Base-by-base conservation (phyloP, 2,797 vertebrate genomes). In the Pangasius larnaudii region DNA sequence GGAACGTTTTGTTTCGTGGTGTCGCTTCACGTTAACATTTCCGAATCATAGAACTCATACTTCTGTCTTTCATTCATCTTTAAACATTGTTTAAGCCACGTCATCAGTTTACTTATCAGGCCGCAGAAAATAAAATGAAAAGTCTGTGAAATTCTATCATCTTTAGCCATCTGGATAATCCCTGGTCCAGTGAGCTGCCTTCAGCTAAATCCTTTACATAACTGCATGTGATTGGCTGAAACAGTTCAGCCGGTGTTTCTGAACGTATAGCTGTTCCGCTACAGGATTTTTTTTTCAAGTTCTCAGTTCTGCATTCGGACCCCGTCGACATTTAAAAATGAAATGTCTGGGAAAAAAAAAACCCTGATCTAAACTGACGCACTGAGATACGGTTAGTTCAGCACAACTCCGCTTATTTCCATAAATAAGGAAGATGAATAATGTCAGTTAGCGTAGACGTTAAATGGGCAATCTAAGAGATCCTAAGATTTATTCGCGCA, bases 401-500 rank as follows among this genome's bases (percentile, higher is more conserved):
- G 30, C 67, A 19, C 69, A 69, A 33, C 65, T 69, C 14, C 30
- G 2, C 14, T 63, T 63, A n/a, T 63, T 69, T 33, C 67, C 18
- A 27, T 27, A 10, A 42, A 72, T 72, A 24, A 22, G 19, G 42
- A 46, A 27, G 19, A 75, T 0, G 42, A 89, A 79, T 86, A 81
- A 89, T 86, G 85, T 18, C 51, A 33, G 16, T 72, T 71, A 42
- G 88, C 71, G 67, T 22, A 56, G 63, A 69, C 71, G 2, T 19
- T 53, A 78, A 51, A 53, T 18, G 9, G 16, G n/a, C 6, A 6
- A 16, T 80, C 85, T 74, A 59, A n/a, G 51, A 71, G 51, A 51
- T 36, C 16, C 0, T 8, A 59, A 71, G 46, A 84, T 86, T 86
- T 85, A 77, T 89, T 72, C 79, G n/a, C 80, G 74, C 86, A 69